A percentile compares a stretch with the other conserved stretches of the same genome.
Evolutionary conservation across 2,888 invertebrate genomes (phyloP).

Genomic region (Hesperia comma): DNA sequence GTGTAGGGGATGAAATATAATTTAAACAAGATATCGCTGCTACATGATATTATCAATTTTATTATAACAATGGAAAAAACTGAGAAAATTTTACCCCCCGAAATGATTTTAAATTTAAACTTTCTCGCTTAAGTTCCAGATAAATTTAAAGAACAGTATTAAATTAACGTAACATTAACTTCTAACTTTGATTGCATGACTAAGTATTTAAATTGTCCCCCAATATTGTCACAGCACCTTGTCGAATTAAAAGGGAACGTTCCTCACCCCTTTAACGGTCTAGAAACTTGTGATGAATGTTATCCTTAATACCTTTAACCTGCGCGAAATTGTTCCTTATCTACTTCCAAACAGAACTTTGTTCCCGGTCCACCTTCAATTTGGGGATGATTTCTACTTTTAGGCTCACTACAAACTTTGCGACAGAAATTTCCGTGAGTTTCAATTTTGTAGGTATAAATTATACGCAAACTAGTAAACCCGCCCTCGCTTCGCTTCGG

Average conservation of each 20-base stretch:
- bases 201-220: neutral
- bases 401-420: neutral
- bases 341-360: neutral
- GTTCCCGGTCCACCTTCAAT: neutral
- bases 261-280: neutral
- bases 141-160: neutral
- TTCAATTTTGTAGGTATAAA: too few species aligned
- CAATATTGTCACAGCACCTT: neutral
- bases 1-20: too few species aligned
- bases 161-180: neutral
- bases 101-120: too few species aligned
- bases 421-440: too few species aligned
- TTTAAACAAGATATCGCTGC: too few species aligned
- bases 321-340: conserved; percentile 1
- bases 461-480: too few species aligned
- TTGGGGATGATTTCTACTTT: neutral
- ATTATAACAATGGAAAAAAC: too few species aligned
- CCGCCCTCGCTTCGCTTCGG: too few species aligned
- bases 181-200: neutral
- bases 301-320: neutral
- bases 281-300: neutral
- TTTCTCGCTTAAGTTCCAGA: too few species aligned
- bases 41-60: too few species aligned
- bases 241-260: neutral
- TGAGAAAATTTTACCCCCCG: too few species aligned